These are phyloP conservation scores for Blastomussa wellsi DNA, from an alignment of 92 coral and sea anemone species.

Conservation along the genomic window DNA sequence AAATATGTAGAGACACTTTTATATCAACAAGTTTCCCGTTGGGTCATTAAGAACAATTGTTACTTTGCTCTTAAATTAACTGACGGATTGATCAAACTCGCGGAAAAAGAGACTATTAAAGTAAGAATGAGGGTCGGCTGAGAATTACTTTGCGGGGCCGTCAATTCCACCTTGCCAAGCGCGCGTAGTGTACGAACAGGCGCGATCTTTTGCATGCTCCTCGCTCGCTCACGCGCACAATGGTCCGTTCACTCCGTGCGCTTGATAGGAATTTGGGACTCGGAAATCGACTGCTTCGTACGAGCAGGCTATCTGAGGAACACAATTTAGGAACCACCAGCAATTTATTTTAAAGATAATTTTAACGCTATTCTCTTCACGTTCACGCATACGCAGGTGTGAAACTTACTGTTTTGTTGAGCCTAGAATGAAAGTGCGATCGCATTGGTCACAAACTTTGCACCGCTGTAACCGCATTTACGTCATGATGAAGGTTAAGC, in stretches of 20 bases:
- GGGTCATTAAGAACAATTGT: constrained; percentile 17
- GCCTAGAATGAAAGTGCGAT: not conserved
- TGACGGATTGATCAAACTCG: constrained; percentile 9
- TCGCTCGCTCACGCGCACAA: no score
- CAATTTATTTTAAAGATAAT: not conserved
- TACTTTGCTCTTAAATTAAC: constrained; percentile 9
- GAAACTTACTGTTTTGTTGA: not conserved
- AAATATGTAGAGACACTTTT: not conserved
- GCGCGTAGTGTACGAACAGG: no score
- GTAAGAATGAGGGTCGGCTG: not conserved
- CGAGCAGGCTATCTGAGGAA: no score
- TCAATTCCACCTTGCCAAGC: no score
- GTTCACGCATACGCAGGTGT: not conserved
- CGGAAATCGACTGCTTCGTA: no score
- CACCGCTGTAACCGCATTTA: not conserved
- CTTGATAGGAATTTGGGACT: no score
- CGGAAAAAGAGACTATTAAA: constrained; percentile 10
- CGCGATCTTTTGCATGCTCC: no score
- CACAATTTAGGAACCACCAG: no score
- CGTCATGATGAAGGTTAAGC: not conserved
- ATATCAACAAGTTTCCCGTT: constrained; percentile 20
- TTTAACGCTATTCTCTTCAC: not conserved
- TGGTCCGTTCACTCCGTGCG: no score
- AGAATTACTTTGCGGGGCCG: no score
- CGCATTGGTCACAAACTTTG: not conserved